Evolutionary conservation across 2,888 invertebrate genomes (phyloP), one percentile per base, ranked within the genome.

Genomic region (Hyposoter didymator): DNA sequence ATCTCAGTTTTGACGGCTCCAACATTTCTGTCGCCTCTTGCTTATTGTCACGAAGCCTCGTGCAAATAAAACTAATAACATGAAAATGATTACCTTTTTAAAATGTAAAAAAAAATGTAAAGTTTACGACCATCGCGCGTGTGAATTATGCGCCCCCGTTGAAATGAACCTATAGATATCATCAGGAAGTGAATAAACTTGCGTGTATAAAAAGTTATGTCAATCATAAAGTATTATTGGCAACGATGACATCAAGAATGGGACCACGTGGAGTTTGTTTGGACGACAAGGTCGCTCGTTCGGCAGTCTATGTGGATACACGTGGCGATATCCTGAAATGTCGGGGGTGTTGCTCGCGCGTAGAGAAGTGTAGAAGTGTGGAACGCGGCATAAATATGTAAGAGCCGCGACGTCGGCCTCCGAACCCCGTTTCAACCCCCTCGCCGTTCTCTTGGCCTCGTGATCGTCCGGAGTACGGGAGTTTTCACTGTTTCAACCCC

Each of bases 311-410:
- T 59, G 45, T 19, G 12, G 32, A 64, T 69, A 75, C 64, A 82
- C 82, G 85, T 69, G 52, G 74, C 73, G 75, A 45, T 82, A 79
- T 72, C 45, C 17, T 55, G 70, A 87, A 88, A 88, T 76, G 73
- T 82, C 72, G 73, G 82, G 82, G 81, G 85, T 67, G 83, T 78
- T 78, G 82, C 67, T 66, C 62, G 92, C 92, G 91, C 90, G 73
- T 82, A 86, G 78, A 82, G 70, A 79, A 86, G 84, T 70, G 83
- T 72, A 80, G 84, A 84, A 78, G 91, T 88, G 88, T 89, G 90
- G 91, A 90, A 93, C 93, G 93, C 91, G 93, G 91, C 92, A 93
- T 93, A 93, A 93, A 93, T 93, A 93, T 93, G 93, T 93, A 93
- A 93, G 93, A 93, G 92, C 92, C 88, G 87, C 87, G 88, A 87